Conservation (phyloP, 2,888 invertebrate genomes). For the Gastrophysa polygoni region DNA sequence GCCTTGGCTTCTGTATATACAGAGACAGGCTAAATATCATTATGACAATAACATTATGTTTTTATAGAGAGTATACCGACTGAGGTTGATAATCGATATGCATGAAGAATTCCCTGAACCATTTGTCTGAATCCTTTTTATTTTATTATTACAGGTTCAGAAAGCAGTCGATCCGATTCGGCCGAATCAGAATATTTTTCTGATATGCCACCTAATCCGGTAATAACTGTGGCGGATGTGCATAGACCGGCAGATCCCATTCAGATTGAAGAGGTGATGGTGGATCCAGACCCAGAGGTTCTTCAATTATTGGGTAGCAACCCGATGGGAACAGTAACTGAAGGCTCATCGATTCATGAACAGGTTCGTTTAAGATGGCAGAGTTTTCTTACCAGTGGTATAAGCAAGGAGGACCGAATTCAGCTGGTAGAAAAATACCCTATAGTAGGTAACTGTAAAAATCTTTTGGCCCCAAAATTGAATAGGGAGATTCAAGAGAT, state of each 20-base stretch:
- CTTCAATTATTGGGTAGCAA: too few relatives aligned
- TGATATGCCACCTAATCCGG: not conserved
- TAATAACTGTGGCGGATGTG: not conserved
- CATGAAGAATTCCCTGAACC: too few relatives aligned
- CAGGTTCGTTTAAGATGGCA: not conserved
- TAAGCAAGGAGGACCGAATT: not conserved
- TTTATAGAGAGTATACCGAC: not conserved
- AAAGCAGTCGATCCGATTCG: not conserved
- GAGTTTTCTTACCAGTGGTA: not conserved
- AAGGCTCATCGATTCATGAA: not conserved
- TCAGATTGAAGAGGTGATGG: not conserved
- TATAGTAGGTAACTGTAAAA: not conserved
- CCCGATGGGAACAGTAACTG: too few relatives aligned
- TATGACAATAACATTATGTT: not conserved
- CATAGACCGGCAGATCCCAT: not conserved
- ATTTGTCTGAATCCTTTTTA: not conserved
- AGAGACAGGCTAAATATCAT: not conserved
- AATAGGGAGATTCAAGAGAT: too few relatives aligned
- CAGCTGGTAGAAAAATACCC: not conserved
- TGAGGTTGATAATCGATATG: not conserved
- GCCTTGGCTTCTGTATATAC: not conserved
- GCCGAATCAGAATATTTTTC: not conserved
- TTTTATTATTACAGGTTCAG: too few relatives aligned
- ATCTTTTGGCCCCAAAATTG: not conserved
- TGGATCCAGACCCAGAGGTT: not conserved